Evolutionary conservation across 2,797 vertebrate species (phyloP), one percentile per base, ranked within the genome.

Genomic region (Phoebastria nigripes): DNA sequence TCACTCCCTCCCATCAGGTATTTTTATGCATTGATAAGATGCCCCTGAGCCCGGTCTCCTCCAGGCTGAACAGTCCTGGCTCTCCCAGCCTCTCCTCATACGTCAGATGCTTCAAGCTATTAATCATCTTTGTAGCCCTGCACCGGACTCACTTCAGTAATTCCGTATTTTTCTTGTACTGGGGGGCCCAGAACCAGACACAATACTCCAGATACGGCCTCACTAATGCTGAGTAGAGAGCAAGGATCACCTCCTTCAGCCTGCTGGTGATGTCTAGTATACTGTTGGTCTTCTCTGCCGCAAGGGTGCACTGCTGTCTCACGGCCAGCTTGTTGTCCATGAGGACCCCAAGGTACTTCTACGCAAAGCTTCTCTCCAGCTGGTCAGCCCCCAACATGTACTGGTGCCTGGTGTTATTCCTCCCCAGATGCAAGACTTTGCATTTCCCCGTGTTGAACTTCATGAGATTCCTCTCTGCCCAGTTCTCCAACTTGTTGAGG

Each of bases 261-360:
- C 10, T 37, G 15, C 33, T 62, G 58, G 21, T 0, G 0, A n/a
- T 6, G 11, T 13, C 41, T 52, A 42, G 47, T 8, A 20, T 15
- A 33, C 25, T 71, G 44, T 7, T 47, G 46, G 52, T 59, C 3
- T 5, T 66, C 41, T 61, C 33, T 29, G 41, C 47, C 1, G 0
- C 39, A 77, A 81, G 21, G 24, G 8, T 24, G 11, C 20, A 19
- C 5, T 58, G 37, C 37, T 24, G 31, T 33, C 37, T 71, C 44
- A 15, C 3, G 20, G 31, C 20, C 52, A 71, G 24, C 39, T 31
- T 35, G 17, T 16, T 47, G 29, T 25, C 7, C 19, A 37, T 2
- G 4, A 66, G 19, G 7, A 71, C 26, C 39, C 11, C 46, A 35
- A 33, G 18, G 20, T 28, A 16, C 44, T 46, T 37, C 51, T 22